Evolutionary conservation across 1,140 invertebrate genomes (phyloP).

Genomic region (Leptopilina boulardi): DNA sequence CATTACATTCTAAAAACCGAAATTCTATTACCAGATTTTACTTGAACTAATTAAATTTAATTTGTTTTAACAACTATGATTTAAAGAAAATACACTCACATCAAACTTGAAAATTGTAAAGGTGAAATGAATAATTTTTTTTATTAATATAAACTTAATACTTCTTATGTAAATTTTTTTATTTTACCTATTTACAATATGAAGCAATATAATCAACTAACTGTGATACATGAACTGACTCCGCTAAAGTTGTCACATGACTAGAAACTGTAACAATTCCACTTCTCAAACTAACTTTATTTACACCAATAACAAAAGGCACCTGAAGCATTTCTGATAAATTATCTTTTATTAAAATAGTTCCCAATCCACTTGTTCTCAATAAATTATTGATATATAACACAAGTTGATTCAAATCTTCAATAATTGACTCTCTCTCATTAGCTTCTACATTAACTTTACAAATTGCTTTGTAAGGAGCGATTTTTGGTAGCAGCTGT

Average conservation of each 20-base stretch:
- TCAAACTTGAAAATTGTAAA: too few species aligned
- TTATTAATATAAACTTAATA: too few species aligned
- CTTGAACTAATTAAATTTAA: too few species aligned
- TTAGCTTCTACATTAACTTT: conserved; percentile 50
- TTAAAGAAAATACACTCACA: too few species aligned
- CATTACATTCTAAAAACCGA: too few species aligned
- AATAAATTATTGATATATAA: conserved; percentile 71
- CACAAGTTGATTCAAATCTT: conserved; percentile 68
- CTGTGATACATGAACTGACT: conserved; percentile 76
- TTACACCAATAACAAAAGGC: conserved; percentile 82
- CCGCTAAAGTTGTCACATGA: conserved; percentile 82
- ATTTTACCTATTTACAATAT: conserved; percentile 46
- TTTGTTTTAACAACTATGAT: too few species aligned
- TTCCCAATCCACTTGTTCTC: conserved; percentile 65
- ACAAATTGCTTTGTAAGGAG: conserved; percentile 85
- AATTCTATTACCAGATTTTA: too few species aligned
- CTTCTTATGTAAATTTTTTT: conserved; percentile 66
- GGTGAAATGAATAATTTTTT: too few species aligned
- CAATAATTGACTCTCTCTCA: conserved; percentile 52
- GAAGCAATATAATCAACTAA: conserved; percentile 71
- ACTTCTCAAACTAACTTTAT: conserved; percentile 80
- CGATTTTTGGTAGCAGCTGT: conserved; percentile 82
- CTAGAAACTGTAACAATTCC: conserved; percentile 84
- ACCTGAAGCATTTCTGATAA: conserved; percentile 73
- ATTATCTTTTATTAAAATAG: conserved; percentile 60